phyloP scores from a whole-genome alignment of 2,113 vertebrate genomes.

The Scomber scombrus region DNA sequence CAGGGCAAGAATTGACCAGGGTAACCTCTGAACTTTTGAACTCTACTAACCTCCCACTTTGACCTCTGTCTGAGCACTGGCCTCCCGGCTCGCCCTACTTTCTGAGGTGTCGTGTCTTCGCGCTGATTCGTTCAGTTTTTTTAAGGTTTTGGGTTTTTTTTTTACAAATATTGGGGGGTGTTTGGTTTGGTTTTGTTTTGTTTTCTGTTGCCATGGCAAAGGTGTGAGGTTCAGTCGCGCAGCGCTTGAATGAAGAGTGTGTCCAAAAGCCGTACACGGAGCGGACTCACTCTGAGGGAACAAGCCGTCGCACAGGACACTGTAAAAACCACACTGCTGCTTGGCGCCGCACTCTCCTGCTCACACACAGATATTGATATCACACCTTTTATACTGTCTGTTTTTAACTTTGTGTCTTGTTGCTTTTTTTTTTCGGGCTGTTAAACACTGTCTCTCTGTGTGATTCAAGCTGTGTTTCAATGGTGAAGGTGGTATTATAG shows the following conservation, averaged over 20 bases:
- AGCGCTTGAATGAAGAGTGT: constrained; percentile 98
- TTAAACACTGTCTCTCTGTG: constrained; percentile 24
- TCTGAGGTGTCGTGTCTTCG: constrained; percentile 87
- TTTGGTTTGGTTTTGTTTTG: neutral
- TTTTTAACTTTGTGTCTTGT: constrained; percentile 1
- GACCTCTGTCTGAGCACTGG: constrained; percentile 58
- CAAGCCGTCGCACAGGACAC: constrained; percentile 81
- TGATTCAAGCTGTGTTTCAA: constrained; percentile 20
- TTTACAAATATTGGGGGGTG: too few relatives aligned
- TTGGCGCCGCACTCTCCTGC: neutral
- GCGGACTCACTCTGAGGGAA: constrained; percentile 93
- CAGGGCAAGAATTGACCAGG: constrained; percentile 45
- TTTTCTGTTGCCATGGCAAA: constrained; percentile 60
- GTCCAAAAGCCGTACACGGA: constrained; percentile 91
- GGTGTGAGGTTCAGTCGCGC: constrained; percentile 62
- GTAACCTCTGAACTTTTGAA: constrained; percentile 52
- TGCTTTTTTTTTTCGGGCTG: constrained; percentile 10
- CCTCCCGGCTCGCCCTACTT: constrained; percentile 58
- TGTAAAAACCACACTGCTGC: constrained; percentile 66
- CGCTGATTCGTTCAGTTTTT: constrained; percentile 81
- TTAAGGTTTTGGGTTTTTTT: neutral
- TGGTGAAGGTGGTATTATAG: constrained; percentile 1
- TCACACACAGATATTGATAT: neutral
- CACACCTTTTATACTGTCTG: constrained; percentile 37
- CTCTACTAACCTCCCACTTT: constrained; percentile 38